phyloP scores from a whole-genome alignment of 2,113 vertebrate genomes.

The Ailuropoda melanoleuca region DNA sequence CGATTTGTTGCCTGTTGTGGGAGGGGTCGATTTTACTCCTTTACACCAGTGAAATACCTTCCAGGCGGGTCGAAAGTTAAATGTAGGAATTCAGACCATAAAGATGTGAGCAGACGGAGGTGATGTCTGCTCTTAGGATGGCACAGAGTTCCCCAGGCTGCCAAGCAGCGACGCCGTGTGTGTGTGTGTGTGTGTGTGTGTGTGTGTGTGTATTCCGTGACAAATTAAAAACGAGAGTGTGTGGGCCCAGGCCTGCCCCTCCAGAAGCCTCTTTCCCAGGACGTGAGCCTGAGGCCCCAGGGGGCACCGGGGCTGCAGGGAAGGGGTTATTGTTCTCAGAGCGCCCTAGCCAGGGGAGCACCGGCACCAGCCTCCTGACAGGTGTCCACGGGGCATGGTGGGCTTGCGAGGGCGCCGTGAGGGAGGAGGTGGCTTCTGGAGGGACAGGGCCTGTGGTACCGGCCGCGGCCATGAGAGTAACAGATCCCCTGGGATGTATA shows the following conservation, averaged over 20 bases:
- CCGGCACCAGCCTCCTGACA: background rate
- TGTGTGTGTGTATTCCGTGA: background rate
- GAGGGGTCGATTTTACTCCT: background rate
- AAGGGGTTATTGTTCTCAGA: background rate
- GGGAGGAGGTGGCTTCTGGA: background rate
- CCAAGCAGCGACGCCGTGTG: rapidly evolving
- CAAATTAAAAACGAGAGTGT: too few species aligned
- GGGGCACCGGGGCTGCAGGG: background rate
- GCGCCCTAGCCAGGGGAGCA: background rate
- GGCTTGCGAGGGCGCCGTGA: too few species aligned
- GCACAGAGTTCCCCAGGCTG: rapidly evolving
- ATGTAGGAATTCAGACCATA: rapidly evolving
- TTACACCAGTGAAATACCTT: background rate
- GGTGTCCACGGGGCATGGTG: background rate
- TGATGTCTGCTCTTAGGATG: rapidly evolving
- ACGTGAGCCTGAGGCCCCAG: background rate
- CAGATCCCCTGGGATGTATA: rapidly evolving
- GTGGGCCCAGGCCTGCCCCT: background rate
- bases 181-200: background rate
- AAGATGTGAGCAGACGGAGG: rapidly evolving
- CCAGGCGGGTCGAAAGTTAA: too few species aligned
- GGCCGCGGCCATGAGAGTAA: rapidly evolving
- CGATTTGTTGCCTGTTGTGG: background rate
- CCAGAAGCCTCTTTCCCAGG: background rate
- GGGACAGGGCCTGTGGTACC: background rate